phyloP scores from a whole-genome alignment of 2,888 invertebrate species.

The Drosophila prostipennis region DNA sequence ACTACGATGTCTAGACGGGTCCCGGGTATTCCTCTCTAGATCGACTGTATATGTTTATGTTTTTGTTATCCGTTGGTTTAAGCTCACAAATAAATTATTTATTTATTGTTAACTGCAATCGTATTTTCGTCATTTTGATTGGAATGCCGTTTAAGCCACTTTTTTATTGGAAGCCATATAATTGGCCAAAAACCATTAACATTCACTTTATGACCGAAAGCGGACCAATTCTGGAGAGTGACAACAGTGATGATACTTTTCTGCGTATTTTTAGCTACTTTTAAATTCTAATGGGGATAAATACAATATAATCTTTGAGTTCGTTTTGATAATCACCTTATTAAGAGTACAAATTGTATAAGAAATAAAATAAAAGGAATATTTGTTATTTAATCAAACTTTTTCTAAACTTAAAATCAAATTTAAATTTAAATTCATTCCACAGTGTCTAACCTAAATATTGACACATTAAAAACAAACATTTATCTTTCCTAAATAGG shows the following conservation, averaged over 20 bases:
- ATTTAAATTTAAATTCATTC: too few relatives aligned
- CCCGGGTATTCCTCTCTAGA: constrained; percentile 11
- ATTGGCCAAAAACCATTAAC: constrained; percentile 57
- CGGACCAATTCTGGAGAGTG: constrained; percentile 14
- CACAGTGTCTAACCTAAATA: neutral
- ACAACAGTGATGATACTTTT: constrained; percentile 8
- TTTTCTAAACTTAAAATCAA: too few relatives aligned
- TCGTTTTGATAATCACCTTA: too few relatives aligned
- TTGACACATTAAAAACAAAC: constrained; percentile 3
- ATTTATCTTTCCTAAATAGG: constrained; percentile 10
- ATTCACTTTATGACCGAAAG: constrained; percentile 43
- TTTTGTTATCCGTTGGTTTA: constrained; percentile 51
- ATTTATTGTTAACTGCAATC: constrained; percentile 66
- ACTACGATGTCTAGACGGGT: constrained; percentile 51
- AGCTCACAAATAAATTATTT: constrained; percentile 75
- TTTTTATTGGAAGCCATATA: constrained; percentile 38
- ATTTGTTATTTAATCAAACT: too few relatives aligned
- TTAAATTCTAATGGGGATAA: too few relatives aligned
- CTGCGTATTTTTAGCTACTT: neutral
- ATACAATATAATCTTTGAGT: too few relatives aligned
- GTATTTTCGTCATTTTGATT: constrained; percentile 31
- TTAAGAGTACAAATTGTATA: too few relatives aligned
- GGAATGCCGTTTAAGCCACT: constrained; percentile 47
- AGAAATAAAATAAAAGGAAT: too few relatives aligned
- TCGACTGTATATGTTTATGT: constrained; percentile 35